Conservation (phyloP, 2,888 invertebrate species). For the Noctua fimbriata region DNA sequence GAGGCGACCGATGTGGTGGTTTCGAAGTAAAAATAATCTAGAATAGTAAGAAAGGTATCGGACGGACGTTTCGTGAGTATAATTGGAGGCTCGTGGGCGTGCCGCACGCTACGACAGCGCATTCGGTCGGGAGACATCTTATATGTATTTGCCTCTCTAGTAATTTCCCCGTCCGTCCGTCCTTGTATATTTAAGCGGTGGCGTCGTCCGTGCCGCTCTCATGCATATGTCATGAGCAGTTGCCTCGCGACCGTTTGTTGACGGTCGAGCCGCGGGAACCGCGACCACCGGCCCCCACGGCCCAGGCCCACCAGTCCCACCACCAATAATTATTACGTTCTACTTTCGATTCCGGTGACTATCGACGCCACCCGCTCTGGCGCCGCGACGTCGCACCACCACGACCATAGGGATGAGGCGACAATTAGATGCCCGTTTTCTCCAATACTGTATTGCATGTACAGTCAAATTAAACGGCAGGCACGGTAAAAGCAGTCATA, state of each 20-base stretch:
- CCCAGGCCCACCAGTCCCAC: conserved; percentile 75
- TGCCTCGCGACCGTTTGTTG: conserved; percentile 90
- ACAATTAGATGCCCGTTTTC: conserved; percentile 85
- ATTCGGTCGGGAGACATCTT: conserved; percentile 82
- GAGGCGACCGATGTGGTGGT: conserved; percentile 78
- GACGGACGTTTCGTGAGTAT: conserved; percentile 84
- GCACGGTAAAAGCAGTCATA: conserved; percentile 84
- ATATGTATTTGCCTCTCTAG: conserved; percentile 87
- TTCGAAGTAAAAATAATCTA: conserved; percentile 82
- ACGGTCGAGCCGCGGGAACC: conserved; percentile 87
- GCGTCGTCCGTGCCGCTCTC: conserved; percentile 84
- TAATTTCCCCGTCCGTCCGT: conserved; percentile 87
- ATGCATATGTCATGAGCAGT: conserved; percentile 91
- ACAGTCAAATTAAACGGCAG: conserved; percentile 85
- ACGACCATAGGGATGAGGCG: conserved; percentile 84
- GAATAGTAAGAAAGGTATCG: conserved; percentile 80
- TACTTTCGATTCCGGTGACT: conserved; percentile 85
- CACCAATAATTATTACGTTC: conserved; percentile 88
- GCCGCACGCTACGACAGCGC: conserved; percentile 80
- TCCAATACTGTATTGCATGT: conserved; percentile 84
- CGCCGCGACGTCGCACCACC: conserved; percentile 66
- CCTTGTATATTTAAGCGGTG: conserved; percentile 88
- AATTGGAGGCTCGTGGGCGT: conserved; percentile 82
- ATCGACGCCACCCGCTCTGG: conserved; percentile 79
- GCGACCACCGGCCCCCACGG: conserved; percentile 80